These are phyloP conservation scores for Heptranchias perlo DNA, from an alignment of 2,113 vertebrate genomes.

Conservation along the genomic window DNA sequence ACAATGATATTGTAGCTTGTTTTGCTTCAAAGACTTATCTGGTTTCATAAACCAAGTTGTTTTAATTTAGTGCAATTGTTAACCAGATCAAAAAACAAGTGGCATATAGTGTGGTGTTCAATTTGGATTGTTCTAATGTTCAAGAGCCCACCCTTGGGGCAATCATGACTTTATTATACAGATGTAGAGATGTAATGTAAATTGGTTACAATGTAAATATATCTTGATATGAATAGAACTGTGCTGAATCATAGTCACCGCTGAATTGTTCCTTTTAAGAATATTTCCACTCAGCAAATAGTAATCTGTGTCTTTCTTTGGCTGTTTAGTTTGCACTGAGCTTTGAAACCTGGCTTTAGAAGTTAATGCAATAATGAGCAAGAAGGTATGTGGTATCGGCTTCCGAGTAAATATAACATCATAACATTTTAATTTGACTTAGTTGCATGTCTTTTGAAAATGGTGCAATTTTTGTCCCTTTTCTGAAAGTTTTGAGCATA, in stretches of 20 bases:
- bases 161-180: neutral
- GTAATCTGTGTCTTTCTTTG: neutral
- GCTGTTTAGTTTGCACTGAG: neutral
- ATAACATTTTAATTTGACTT: neutral
- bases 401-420: neutral
- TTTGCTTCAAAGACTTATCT: neutral
- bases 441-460: neutral
- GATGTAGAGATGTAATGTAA: neutral
- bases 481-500: neutral
- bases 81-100: neutral
- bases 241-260: neutral
- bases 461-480: neutral
- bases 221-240: neutral
- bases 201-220: neutral
- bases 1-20: neutral
- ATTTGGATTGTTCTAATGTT: neutral
- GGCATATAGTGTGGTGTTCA: too few species aligned
- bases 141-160: neutral
- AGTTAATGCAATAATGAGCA: neutral
- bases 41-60: neutral
- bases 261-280: neutral
- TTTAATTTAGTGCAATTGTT: neutral
- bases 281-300: neutral
- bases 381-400: neutral
- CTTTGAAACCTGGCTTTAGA: constrained; percentile 3